phyloP scores from a whole-genome alignment of 2,888 invertebrate species.

The Chloroclystis v-ata region DNA sequence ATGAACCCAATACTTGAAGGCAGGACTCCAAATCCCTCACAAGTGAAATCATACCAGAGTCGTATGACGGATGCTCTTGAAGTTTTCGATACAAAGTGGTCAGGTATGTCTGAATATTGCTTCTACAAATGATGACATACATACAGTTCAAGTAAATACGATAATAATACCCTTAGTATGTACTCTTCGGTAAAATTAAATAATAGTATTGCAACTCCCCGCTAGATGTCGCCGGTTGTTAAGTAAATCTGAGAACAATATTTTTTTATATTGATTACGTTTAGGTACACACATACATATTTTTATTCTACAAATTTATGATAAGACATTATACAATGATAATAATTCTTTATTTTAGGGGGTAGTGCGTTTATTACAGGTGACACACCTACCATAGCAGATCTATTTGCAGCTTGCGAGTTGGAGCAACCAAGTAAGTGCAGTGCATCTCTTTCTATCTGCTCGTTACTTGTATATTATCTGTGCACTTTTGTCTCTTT shows the following conservation, averaged over 20 bases:
- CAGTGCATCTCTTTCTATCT: slow-evolving; percentile 1
- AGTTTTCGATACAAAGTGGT: slow-evolving; percentile 78
- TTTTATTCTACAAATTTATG: too few relatives aligned
- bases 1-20: slow-evolving; percentile 76
- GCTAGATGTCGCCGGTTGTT: too few relatives aligned
- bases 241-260: too few relatives aligned
- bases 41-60: slow-evolving; percentile 55
- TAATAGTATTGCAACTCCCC: too few relatives aligned
- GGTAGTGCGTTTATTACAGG: slow-evolving; percentile 76
- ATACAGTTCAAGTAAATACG: too few relatives aligned
- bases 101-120: slow-evolving; percentile 54
- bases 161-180: too few relatives aligned
- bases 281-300: too few relatives aligned
- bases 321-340: too few relatives aligned
- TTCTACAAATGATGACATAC: too few relatives aligned
- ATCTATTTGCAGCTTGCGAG: slow-evolving; percentile 86
- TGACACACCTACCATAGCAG: slow-evolving; percentile 82
- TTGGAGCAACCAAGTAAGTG: slow-evolving; percentile 85
- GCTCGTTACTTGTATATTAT: background rate
- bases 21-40: slow-evolving; percentile 52
- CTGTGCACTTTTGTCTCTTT: background rate
- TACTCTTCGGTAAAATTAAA: too few relatives aligned
- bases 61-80: slow-evolving; percentile 79
- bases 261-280: too few relatives aligned
- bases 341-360: slow-evolving; percentile 6